Percentiles rank a stretch among this genome's conserved stretches.
phyloP scores from a whole-genome alignment of 2,888 invertebrate genomes.

The Diarsia mendica region DNA sequence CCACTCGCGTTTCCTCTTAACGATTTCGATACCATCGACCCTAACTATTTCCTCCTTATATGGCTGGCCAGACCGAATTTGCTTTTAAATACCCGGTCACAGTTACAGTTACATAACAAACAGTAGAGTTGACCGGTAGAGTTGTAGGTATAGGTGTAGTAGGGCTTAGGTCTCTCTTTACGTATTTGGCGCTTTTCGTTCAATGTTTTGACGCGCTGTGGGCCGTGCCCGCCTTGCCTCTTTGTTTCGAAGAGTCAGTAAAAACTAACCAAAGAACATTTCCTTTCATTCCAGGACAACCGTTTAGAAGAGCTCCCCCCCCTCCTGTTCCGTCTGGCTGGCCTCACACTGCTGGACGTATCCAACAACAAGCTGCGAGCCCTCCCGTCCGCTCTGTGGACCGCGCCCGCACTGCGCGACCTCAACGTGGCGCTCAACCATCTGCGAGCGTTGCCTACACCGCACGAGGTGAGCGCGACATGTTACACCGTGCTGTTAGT shows the following conservation, averaged over 20 bases:
- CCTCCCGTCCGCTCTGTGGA: constrained; percentile 96
- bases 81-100: background rate
- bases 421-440: constrained; percentile 97
- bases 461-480: constrained; percentile 54
- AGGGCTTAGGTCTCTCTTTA: too few relatives aligned
- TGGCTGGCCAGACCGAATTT: background rate
- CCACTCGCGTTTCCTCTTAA: too few relatives aligned
- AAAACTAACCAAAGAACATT: too few relatives aligned
- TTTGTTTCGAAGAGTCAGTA: too few relatives aligned
- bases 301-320: constrained; percentile 95
- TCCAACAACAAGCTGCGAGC: constrained; percentile 97
- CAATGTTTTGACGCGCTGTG: background rate
- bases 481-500: background rate
- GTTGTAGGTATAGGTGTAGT: too few relatives aligned
- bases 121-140: background rate
- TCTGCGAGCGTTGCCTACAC: constrained; percentile 92
- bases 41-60: background rate
- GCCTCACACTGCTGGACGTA: constrained; percentile 95
- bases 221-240: too few relatives aligned
- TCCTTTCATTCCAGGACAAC: constrained; percentile 92
- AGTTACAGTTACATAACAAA: too few relatives aligned
- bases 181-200: background rate
- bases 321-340: constrained; percentile 95
- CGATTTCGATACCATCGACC: too few relatives aligned
- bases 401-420: constrained; percentile 95